Conservation (phyloP, 1,140 invertebrate species). For the Diorhabda elongata region DNA sequence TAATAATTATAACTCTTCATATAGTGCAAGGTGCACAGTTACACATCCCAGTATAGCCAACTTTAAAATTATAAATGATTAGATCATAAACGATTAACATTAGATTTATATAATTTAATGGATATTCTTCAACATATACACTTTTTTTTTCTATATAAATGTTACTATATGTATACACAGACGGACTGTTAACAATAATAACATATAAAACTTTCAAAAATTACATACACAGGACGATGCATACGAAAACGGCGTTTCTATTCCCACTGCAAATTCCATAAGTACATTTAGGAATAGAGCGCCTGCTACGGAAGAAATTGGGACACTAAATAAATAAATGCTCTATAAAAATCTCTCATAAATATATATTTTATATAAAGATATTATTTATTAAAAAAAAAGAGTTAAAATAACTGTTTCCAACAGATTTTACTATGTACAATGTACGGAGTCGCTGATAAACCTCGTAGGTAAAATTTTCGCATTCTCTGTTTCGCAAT, state of each 20-base stretch:
- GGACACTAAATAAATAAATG: slow-evolving; percentile 3
- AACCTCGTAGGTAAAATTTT: no score
- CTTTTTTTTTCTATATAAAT: slow-evolving; percentile 7
- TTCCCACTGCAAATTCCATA: no score
- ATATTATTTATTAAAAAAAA: not conserved
- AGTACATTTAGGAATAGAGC: no score
- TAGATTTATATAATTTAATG: slow-evolving; percentile 32
- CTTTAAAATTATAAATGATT: slow-evolving; percentile 36
- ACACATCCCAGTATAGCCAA: slow-evolving; percentile 37
- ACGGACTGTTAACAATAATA: slow-evolving; percentile 5
- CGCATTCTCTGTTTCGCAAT: no score
- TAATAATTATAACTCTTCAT: slow-evolving; percentile 28
- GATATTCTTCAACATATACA: slow-evolving; percentile 26
- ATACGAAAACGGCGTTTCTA: not conserved
- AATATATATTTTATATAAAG: not conserved
- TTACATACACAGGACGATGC: not conserved
- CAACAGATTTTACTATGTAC: not conserved
- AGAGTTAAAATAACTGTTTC: not conserved
- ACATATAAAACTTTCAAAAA: slow-evolving; percentile 5
- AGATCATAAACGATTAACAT: slow-evolving; percentile 37
- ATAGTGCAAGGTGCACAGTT: slow-evolving; percentile 20
- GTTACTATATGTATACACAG: slow-evolving; percentile 15
- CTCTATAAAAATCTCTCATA: slow-evolving; percentile 3
- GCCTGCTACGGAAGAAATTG: not conserved
- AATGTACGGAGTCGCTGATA: not conserved